Evolutionary conservation across 2,113 vertebrate genomes (phyloP).

Genomic region (Empidonax traillii): DNA sequence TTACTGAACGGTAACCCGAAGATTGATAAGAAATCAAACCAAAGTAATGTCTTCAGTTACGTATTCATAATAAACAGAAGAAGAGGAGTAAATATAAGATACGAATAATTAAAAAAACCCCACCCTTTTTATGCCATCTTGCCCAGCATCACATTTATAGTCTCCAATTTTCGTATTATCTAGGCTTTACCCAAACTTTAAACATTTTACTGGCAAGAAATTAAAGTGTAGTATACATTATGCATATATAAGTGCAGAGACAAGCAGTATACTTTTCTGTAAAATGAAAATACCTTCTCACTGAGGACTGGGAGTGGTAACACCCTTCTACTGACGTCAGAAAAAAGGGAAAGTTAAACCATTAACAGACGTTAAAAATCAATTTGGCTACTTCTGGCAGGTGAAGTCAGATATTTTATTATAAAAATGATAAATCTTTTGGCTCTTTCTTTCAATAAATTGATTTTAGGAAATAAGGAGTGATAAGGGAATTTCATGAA

Average conservation of each 20-base stretch:
- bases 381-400: constrained; percentile 43
- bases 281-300: constrained; percentile 2
- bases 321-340: constrained; percentile 46
- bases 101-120: background rate
- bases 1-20: background rate
- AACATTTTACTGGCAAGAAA: background rate
- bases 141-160: background rate
- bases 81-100: background rate
- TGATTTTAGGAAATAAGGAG: constrained; percentile 36
- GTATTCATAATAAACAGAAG: background rate
- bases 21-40: background rate
- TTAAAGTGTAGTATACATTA: background rate
- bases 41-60: background rate
- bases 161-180: background rate
- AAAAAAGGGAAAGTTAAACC: constrained; percentile 60
- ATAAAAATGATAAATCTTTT: constrained; percentile 46
- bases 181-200: background rate
- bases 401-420: constrained; percentile 60
- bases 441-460: constrained; percentile 47
- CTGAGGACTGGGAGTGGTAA: constrained; percentile 16
- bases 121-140: background rate
- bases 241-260: background rate
- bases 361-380: constrained; percentile 57
- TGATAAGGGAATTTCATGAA: constrained; percentile 55
- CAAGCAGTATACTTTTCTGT: background rate